Evolutionary conservation across 2,888 invertebrate species (phyloP), one percentile per base, ranked within the genome.

Genomic region (Catocala sponsa): DNA sequence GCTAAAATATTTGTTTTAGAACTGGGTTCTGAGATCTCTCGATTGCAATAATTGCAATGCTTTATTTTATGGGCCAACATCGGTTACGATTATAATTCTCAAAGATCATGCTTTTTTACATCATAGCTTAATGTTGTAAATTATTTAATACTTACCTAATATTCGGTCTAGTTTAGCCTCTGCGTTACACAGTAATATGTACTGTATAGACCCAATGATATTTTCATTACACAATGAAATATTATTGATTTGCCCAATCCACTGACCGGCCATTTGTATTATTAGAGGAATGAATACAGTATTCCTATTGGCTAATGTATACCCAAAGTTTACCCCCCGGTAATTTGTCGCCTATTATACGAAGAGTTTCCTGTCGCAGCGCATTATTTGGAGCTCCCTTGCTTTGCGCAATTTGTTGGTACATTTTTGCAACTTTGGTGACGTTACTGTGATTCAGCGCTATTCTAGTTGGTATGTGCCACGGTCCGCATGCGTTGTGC

Each of bases 341-440:
- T 61, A 41, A 68, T 59, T 65, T 62, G 47, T 62, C 59, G 72
- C 59, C 56, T 62, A 53, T 66, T 73, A 66, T 59, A 48, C 65
- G 43, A 15, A 13, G 48, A 47, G 44, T 55, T 51, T 47, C 48
- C 41, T 44, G 13, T 51, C 53, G 38, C 51, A 44, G 50, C 47
- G 47, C 53, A 60, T 50, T 64, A 59, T 65, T 48, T 53, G 54
- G 41, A 57, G 70, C 55, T 59, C 65, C 59, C 62, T 59, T 57
- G 35, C 7, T 38, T 1, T 38, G 35, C 35, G 35, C 13, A 42
- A n/a, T 53, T 49, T 53, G 35, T 58, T 59, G 55, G 53, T 55
- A 62, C 60, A 61, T 70, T 70, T 55, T 56, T 48, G 43, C 60
- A 60, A 56, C 48, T 54, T 60, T 15, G 4, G 4, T 71, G 59